Base-by-base conservation (phyloP, 2,113 vertebrate genomes). In the Dascyllus trimaculatus region DNA sequence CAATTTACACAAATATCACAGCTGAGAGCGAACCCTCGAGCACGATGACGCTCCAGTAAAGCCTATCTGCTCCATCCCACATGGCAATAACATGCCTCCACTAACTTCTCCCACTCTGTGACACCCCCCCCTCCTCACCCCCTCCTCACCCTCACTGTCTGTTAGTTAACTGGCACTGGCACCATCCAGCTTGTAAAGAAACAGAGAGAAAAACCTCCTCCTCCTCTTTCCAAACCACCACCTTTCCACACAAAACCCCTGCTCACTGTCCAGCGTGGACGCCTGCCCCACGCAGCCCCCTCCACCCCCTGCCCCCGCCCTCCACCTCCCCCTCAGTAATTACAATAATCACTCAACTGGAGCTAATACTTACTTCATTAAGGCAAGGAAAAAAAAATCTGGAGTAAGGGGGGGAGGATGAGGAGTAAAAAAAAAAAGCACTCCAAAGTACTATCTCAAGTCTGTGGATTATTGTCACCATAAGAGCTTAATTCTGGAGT, bases 341-440 rank as follows among this genome's bases (percentile, higher is more conserved):
- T 93, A 93, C 90, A 90, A 88, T 87, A 92, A 94, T 91, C 90
- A 91, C 56, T 90, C 87, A 90, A 80, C 82, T 93, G 88, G 83
- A 88, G 88, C 82, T 85, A 90, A 87, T 86, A 88, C 89, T 92
- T 93, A 90, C 67, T 92, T 93, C 89, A 93, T 95, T 93, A 90
- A 69, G 45, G 64, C 49, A 54, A 78, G 43, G 25, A 51, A 46
- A 9, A 29, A n/a, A 32, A 46, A 57, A 58, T 35, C 32, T 35
- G 71, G 40, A 71, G 22, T n/a, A n/a, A n/a, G 57, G 45, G 17
- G 9, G 45, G 53, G 35, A 8, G 35, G 71, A 78, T 22, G 38
- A 51, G 25, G 22, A 48, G 49, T 49, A 35, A 32, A 69, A 70
- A 51, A 46, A 32, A 32, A 68, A 67, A 54, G 46, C 67, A 45